Conservation (phyloP, 2,113 vertebrate genomes). For the Ondatra zibethicus region DNA sequence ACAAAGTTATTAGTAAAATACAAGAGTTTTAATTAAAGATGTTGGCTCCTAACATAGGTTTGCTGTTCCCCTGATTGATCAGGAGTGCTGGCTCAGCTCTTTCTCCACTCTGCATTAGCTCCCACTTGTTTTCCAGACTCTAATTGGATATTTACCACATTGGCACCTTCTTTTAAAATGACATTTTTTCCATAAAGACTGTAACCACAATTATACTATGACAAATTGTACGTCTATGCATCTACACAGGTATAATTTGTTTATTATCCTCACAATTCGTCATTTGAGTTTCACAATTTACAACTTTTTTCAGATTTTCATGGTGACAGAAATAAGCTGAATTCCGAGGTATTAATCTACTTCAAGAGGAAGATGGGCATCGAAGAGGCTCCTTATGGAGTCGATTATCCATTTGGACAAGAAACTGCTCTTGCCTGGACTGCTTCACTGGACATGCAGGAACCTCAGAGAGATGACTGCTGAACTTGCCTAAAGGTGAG, state of each 20-base stretch:
- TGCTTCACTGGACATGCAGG: no score
- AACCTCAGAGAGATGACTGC: no score
- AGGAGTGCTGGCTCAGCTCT: conserved; percentile 80
- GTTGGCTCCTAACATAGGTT: conserved; percentile 78
- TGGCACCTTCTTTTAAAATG: conserved; percentile 68
- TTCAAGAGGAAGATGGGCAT: no score
- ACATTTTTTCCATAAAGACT: conserved; percentile 63
- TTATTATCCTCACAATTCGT: conserved; percentile 30
- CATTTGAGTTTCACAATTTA: background rate
- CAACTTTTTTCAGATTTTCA: conserved; percentile 2
- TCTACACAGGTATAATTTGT: background rate
- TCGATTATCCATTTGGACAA: no score
- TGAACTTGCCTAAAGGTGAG: no score
- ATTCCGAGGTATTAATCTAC: background rate
- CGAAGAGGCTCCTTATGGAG: no score
- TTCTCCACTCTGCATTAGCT: conserved; percentile 49
- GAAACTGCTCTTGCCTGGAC: no score
- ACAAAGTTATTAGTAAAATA: conserved; percentile 85
- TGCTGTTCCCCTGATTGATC: conserved; percentile 77
- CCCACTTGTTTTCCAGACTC: conserved; percentile 44
- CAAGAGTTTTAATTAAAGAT: conserved; percentile 87
- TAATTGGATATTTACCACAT: conserved; percentile 77
- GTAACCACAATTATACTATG: conserved; percentile 60
- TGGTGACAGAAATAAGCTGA: background rate
- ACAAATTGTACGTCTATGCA: background rate